Conservation (phyloP, 2,113 vertebrate genomes). For the Litocranius walleri region DNA sequence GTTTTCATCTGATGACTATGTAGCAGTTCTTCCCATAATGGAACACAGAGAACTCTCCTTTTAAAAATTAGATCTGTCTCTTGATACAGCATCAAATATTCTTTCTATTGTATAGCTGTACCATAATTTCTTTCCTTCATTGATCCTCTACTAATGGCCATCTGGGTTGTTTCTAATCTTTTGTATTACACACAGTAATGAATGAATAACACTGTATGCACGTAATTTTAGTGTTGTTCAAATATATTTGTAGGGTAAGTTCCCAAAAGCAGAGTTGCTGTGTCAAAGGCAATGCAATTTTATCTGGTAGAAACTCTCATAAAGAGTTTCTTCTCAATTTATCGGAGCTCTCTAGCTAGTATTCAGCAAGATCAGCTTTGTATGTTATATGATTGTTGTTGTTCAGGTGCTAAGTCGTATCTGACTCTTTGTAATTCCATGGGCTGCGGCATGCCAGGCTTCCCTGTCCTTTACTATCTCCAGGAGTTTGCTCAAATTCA, state of each 20-base stretch:
- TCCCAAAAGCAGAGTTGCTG: neutral
- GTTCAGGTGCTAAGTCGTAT: neutral
- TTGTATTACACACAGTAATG: neutral
- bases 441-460: neutral
- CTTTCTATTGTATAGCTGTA: neutral
- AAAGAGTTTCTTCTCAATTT: neutral
- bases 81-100: neutral
- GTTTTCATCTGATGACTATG: neutral
- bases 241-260: neutral
- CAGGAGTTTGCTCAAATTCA: neutral
- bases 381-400: neutral
- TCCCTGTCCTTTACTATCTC: neutral
- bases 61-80: neutral
- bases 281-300: neutral
- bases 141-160: neutral
- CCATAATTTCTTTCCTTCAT: neutral
- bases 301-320: neutral
- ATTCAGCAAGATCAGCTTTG: constrained; percentile 1
- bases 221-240: neutral
- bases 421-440: neutral
- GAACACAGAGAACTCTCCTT: neutral
- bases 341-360: neutral
- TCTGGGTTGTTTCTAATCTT: neutral
- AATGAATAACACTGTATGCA: neutral
- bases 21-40: neutral